These are phyloP conservation scores for Garrulus glandarius DNA, from an alignment of 2,797 vertebrate genomes.

Conservation along the genomic window DNA sequence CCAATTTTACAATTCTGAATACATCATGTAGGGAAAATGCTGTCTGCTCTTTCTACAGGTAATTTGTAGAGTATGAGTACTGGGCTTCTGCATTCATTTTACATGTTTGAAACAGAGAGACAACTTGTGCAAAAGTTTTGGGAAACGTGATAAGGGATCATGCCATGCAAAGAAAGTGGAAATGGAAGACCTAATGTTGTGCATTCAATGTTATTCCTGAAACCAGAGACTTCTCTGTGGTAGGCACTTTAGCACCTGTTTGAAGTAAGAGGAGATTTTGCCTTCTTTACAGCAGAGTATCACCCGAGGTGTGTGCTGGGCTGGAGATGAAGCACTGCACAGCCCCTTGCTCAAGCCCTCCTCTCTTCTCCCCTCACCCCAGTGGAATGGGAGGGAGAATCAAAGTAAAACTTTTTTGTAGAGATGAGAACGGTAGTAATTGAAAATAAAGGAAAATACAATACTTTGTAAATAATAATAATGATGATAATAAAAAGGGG, in stretches of 20 bases:
- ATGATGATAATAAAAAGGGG: neutral
- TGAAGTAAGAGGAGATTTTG: neutral
- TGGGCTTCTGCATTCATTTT: neutral
- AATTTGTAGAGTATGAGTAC: neutral
- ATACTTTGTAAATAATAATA: neutral
- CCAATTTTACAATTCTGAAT: neutral
- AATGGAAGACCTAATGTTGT: neutral
- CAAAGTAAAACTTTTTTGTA: neutral
- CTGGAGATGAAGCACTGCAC: neutral
- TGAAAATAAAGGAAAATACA: neutral
- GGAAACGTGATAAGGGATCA: neutral
- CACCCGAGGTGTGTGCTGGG: neutral
- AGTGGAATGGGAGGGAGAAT: neutral
- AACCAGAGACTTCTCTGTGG: neutral
- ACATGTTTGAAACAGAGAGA: neutral
- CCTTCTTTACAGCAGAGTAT: neutral
- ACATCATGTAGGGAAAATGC: neutral
- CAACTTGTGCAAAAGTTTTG: neutral
- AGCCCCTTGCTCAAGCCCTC: neutral
- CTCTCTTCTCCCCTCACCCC: neutral
- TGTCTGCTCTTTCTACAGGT: neutral
- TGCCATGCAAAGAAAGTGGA: neutral
- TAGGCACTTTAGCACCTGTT: neutral
- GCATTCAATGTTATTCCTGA: neutral
- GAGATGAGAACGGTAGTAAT: neutral